Evolutionary conservation across 2,888 invertebrate genomes (phyloP).

Genomic region (Idaea aversata): DNA sequence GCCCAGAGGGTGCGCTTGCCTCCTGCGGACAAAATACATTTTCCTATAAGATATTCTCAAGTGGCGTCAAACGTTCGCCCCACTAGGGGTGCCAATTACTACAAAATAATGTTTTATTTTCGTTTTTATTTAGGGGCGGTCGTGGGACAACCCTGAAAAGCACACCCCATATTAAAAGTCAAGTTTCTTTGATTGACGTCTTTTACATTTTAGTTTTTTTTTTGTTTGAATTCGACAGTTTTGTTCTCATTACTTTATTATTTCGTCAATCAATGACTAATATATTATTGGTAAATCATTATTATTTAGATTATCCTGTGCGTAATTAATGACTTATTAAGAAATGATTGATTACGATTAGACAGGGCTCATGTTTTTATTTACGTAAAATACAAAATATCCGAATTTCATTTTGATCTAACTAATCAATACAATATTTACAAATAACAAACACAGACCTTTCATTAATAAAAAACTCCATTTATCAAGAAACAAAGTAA

Average conservation of each 20-base stretch:
- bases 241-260: slow-evolving; percentile 42
- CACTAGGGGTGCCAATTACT: slow-evolving; percentile 78
- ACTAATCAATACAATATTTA: not conserved
- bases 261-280: slow-evolving; percentile 33
- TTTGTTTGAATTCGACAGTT: slow-evolving; percentile 67
- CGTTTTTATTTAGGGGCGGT: slow-evolving; percentile 78
- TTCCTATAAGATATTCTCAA: slow-evolving; percentile 75
- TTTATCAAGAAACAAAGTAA: not conserved
- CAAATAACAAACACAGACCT: not conserved
- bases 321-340: not conserved
- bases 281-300: slow-evolving; percentile 12
- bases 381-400: too few species aligned
- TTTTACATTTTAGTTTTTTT: slow-evolving; percentile 51
- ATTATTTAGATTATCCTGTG: slow-evolving; percentile 7
- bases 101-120: slow-evolving; percentile 75
- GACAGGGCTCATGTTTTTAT: too few species aligned
- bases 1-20: slow-evolving; percentile 51
- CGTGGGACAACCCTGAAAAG: slow-evolving; percentile 76
- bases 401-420: not conserved
- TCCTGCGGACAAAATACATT: slow-evolving; percentile 55
- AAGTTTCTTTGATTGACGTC: slow-evolving; percentile 72
- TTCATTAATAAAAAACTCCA: not conserved
- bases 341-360: not conserved
- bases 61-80: slow-evolving; percentile 67
- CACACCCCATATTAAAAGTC: slow-evolving; percentile 73